Conservation (phyloP, 2,888 invertebrate species). For the Cheilosia grossa region DNA sequence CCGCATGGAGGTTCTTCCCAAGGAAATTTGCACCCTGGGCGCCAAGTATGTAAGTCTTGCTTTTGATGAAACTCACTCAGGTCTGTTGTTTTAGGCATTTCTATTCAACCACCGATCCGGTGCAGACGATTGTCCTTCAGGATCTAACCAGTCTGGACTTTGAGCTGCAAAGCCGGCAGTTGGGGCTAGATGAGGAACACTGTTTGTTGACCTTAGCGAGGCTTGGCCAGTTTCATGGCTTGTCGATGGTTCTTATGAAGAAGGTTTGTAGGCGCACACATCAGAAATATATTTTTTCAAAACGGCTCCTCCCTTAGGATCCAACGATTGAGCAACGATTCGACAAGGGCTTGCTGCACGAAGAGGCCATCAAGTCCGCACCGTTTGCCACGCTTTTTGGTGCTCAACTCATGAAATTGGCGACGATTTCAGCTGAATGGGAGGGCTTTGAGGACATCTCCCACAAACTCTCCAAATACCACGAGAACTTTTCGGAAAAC, state of each 20-base stretch:
- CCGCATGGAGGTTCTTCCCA: constrained; percentile 83
- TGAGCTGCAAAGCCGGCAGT: constrained; percentile 84
- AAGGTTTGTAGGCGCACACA: constrained; percentile 79
- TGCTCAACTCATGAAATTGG: constrained; percentile 80
- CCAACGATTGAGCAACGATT: constrained; percentile 75
- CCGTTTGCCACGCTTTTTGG: constrained; percentile 80
- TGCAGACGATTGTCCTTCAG: constrained; percentile 80
- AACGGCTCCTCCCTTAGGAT: constrained; percentile 9
- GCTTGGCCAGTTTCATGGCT: constrained; percentile 85
- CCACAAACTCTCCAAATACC: constrained; percentile 78
- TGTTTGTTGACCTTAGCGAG: constrained; percentile 83
- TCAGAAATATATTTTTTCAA: too few species aligned
- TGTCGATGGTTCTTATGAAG: constrained; percentile 84
- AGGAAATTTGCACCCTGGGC: constrained; percentile 79
- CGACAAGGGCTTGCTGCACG: constrained; percentile 78
- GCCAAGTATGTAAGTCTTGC: constrained; percentile 77
- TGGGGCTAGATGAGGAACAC: constrained; percentile 84
- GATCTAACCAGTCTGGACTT: constrained; percentile 84
- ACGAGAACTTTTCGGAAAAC: constrained; percentile 79
- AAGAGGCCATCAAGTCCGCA: constrained; percentile 79
- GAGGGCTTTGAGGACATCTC: constrained; percentile 77
- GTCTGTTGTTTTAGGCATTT: constrained; percentile 77
- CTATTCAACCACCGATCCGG: constrained; percentile 79
- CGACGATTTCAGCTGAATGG: constrained; percentile 77
- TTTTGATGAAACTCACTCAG: not conserved